Evolutionary conservation across 2,113 vertebrate genomes (phyloP), one percentile per base, ranked within the genome.

Genomic region (Daphoenositta chrysoptera): DNA sequence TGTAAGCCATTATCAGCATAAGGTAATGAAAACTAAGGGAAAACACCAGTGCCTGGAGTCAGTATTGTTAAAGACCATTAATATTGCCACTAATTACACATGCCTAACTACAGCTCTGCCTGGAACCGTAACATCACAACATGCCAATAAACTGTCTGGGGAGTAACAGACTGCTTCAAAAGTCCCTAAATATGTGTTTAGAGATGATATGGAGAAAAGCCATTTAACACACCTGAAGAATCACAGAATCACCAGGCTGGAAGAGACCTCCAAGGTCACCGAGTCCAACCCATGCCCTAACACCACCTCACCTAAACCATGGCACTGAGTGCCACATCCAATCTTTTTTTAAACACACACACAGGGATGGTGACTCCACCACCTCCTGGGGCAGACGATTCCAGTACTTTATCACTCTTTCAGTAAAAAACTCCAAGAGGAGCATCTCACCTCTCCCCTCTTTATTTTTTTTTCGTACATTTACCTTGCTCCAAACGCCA

Each of bases 1-100:
- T 70, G 45, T 81, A 85, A 89, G n/a, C 26, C 39, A 58, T 88
- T 93, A 94, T 80, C 79, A 82, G 58, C 22, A 56, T 20, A 86
- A 86, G 24, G 54, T 86, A 95, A 88, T 72, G 79, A 93, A 95
- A 95, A 89, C 18, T 21, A 4, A 2, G 48, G 27, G 77, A 78
- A 96, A 93, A 94, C 65, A 91, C 48, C 47, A 48, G 30, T 79
- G 87, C 93, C 84, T 88, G 39, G 39, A 92, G 64, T 81, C 71
- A 91, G 54, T 39, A 68, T 63, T 1, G 0, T 78, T 94, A 78
- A 90, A 95, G 19, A 73, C 65, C 56, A 81, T 86, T 94, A 92
- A 94, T 90, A 93, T 37, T 81, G 76, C 28, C 1, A 3, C 76
- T 92, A 96, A 95, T 96, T 96, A 90, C 42, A 70, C 31, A 44